Evolutionary conservation across 2,113 vertebrate genomes (phyloP), one percentile per base, ranked within the genome.

Genomic region (Scartelaos histophorus): DNA sequence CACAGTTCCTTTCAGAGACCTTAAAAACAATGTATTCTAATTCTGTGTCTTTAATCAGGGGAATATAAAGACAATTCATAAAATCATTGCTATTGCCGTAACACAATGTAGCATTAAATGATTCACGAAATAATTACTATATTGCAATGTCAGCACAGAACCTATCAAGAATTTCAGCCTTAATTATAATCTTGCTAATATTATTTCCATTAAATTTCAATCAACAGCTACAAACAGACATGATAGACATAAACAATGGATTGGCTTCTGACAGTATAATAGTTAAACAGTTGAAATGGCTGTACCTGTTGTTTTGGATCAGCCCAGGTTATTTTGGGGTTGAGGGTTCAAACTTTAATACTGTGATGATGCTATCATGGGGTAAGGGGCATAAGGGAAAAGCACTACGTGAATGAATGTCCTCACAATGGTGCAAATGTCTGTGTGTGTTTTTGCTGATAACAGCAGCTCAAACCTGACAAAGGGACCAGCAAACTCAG

Each of bases 401-500:
- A 45, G 62, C 62, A 66, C 11, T 66, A 66, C 47, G 38, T 66
- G 35, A 66, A 47, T 46, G 64, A 66, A 46, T 24, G 64, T 66
- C 64, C 64, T 66, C 64, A 66, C 64, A 66, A 47, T 47, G 21
- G 64, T 45, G 9, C 38, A 46, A 47, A 70, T 46, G 34, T 45
- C 76, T 46, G 60, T 66, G 78, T 78, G 76, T 71, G 70, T 91
- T 92, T 92, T 87, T 93, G 93, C 91, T 91, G 89, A 73, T 75
- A 86, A 87, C 83, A 85, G 82, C 80, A 77, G 87, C 82, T 86
- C 77, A 69, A 72, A 70, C 5, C 64, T 84, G 88, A 94, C 92
- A 93, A 94, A 91, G 83, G 81, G 87, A 90, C 53, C 3, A 76
- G 92, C 92, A 82, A 82, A 91, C 89, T 93, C 94, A 93, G 94